phyloP scores from a whole-genome alignment of 2,888 invertebrate species.

The Aporophyla nigra region DNA sequence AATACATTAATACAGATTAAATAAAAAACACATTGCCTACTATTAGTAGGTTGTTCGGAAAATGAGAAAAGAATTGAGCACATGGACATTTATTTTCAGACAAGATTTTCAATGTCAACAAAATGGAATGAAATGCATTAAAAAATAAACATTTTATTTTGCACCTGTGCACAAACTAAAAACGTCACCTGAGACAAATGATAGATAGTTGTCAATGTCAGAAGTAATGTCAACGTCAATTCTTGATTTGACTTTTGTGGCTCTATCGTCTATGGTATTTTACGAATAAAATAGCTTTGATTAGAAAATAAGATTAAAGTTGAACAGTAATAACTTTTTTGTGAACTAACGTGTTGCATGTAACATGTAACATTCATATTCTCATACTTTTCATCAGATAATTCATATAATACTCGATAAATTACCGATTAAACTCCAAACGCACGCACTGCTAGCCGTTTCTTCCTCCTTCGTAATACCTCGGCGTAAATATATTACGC shows the following conservation, averaged over 20 bases:
- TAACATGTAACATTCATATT: neutral
- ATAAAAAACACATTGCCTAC: neutral
- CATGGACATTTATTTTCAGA: slow-evolving; percentile 15
- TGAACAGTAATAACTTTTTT: neutral
- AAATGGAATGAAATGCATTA: neutral
- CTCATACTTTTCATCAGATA: slow-evolving; percentile 24
- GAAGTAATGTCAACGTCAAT: too few relatives aligned
- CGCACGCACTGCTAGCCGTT: slow-evolving; percentile 13
- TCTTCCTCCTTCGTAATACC: slow-evolving; percentile 51
- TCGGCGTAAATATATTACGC: slow-evolving; percentile 43
- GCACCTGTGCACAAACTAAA: too few relatives aligned
- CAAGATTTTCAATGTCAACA: neutral
- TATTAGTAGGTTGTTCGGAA: too few relatives aligned
- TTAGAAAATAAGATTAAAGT: neutral
- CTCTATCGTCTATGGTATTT: neutral
- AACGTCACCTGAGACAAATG: too few relatives aligned
- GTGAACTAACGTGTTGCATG: neutral
- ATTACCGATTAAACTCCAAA: slow-evolving; percentile 28
- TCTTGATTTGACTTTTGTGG: too few relatives aligned
- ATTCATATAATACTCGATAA: slow-evolving; percentile 43
- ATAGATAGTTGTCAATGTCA: too few relatives aligned
- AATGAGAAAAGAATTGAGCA: neutral
- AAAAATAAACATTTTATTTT: neutral
- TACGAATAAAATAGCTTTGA: neutral
- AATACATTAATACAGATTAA: slow-evolving; percentile 3